Evolutionary conservation across 2,797 vertebrate species (phyloP), one percentile per base, ranked within the genome.

Genomic region (Ataeniobius toweri): DNA sequence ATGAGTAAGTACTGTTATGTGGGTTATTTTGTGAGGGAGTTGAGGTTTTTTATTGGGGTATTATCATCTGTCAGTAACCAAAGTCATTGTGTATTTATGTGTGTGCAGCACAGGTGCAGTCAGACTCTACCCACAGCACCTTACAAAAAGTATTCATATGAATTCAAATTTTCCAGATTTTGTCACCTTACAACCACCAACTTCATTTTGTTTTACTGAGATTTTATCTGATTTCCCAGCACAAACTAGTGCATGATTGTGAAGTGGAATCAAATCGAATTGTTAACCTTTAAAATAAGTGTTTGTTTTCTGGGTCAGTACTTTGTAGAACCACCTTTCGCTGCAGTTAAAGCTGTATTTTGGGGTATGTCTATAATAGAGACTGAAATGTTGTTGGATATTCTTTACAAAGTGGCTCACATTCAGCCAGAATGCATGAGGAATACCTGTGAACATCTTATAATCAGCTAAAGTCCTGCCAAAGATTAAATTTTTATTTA

Each of bases 61-160:
- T 67, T 48, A 26, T 69, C 53, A 70, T 12, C 28, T 59, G 53
- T 70, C 8, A 36, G 12, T 71, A 53, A 51, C 68, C 5, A 1
- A 9, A 50, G 74, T 28, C 13, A 3, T 41, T 69, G 48, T 1
- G 5, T 50, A 14, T 58, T 63, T 68, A 41, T 39, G 56, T 26
- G 58, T 61, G 68, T 71, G 53, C 56, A 79, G 12, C 73, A 78
- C 68, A 55, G 44, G 31, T 71, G 59, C 69, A 59, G 77, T 82
- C 51, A 51, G 61, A 20, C 3, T 36, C 22, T 24, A 56, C 1
- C 55, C 10, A 9, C 55, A n/a, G 55, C 6, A 7, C 24, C 24
- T 68, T 44, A 39, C 16, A 63, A 36, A 55, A 18, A 24, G 28
- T 36, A 24, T 12, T 22, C 4, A 41, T 24, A 24, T 3, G 22